Evolutionary conservation across 2,113 vertebrate genomes (phyloP).

Genomic region (Empidonax alnorum): DNA sequence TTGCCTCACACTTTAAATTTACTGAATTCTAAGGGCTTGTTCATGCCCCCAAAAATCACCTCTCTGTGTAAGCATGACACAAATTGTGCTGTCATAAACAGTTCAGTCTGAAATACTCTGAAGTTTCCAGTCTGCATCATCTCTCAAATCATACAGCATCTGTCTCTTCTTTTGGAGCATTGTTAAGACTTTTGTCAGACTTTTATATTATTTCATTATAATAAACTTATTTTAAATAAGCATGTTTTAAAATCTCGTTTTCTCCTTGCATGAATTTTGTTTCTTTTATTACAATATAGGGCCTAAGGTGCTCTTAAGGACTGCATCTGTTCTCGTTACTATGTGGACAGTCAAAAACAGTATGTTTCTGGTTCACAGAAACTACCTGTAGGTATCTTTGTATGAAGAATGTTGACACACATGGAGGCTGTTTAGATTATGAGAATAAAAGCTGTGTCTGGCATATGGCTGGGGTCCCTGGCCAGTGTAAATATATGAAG

Average conservation of each 20-base stretch:
- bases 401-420: conserved; percentile 20
- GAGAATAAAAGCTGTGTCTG: conserved; percentile 47
- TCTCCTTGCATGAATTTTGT: conserved; percentile 30
- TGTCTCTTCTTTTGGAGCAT: conserved; percentile 45
- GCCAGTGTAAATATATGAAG: background rate
- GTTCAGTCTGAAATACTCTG: conserved; percentile 5
- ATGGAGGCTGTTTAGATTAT: background rate
- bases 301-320: conserved; percentile 1
- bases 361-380: conserved; percentile 51
- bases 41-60: background rate
- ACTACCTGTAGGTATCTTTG: conserved; percentile 35
- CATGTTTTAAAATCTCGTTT: conserved; percentile 29
- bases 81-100: background rate
- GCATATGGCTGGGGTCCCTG: background rate
- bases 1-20: conserved; percentile 21
- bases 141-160: conserved; percentile 31
- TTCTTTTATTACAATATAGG: background rate
- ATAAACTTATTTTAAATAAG: conserved; percentile 81
- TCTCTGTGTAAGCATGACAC: background rate
- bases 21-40: conserved; percentile 32
- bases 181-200: conserved; percentile 69
- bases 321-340: conserved; percentile 21
- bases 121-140: conserved; percentile 17
- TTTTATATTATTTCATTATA: conserved; percentile 76
- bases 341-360: background rate